Base-by-base conservation (phyloP, 1,140 invertebrate genomes). In the Solenopsis fugax region DNA sequence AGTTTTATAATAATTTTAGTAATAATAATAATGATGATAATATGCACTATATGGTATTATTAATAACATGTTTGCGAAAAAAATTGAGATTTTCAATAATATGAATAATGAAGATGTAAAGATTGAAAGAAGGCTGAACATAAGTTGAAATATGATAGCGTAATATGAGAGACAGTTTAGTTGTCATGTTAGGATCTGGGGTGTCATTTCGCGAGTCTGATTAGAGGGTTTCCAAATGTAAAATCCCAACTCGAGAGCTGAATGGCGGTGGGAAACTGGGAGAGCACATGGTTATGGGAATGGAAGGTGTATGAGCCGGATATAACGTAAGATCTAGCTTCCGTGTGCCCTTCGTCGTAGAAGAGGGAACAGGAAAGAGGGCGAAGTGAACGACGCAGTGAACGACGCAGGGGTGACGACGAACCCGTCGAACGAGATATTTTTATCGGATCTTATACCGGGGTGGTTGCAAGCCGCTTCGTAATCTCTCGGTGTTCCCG, bases 381-480 rank as follows among this genome's bases (percentile, higher is more conserved):
- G n/a, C n/a, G n/a, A n/a, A n/a, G n/a, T n/a, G n/a, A n/a, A n/a
- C n/a, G 69, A 21, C 41, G 56, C 21, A 18, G 9, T 24, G 56
- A 50, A 24, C 24, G 37, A 16, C 5, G 18, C 4, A 16, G n/a
- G 54, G n/a, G 24, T 6, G 29, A 7, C 10, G 65, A 60, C 45
- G 21, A 13, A 24, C 21, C 37, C 56, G 72, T 64, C 48, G 56
- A 52, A 76, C 29, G 82, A 85, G 72, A 85, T 85, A 85, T 76
- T 85, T 85, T 85, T 85, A 85, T 85, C 82, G 82, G 56, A 85
- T 85, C 72, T 85, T 34, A 85, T 54, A n/a, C 29, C 58, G 34
- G 29, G 72, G 58, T 76, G 75, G 72, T 6, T 4, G 45, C 58
- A 58, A 62, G 72, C 56, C 56, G 72, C 69, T 76, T 41, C 71